Evolutionary conservation across 2,113 vertebrate genomes (phyloP).

Genomic region (Trematocara unimaculatum): DNA sequence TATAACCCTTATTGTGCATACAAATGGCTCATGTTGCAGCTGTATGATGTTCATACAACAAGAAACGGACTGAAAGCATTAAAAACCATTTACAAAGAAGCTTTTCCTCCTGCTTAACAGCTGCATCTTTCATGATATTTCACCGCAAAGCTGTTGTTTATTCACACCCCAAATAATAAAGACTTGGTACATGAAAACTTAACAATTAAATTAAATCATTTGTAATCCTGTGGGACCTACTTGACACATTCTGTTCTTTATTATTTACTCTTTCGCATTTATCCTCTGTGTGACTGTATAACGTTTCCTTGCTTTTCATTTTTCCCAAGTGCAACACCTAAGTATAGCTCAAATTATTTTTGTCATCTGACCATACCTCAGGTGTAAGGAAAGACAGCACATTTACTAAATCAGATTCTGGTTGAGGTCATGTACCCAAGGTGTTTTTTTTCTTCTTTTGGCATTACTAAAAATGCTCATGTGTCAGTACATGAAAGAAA

Average conservation of each 20-base stretch:
- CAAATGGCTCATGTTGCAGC: neutral
- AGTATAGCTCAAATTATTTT: neutral
- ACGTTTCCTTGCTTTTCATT: neutral
- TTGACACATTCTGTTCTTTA: neutral
- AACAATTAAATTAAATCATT: neutral
- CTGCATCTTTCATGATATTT: neutral
- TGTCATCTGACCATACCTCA: neutral
- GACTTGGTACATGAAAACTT: neutral
- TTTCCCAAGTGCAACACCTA: neutral
- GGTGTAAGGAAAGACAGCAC: neutral
- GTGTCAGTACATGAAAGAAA: neutral
- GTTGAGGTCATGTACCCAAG: neutral
- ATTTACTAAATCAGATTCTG: neutral
- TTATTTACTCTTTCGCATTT: neutral
- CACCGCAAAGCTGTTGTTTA: neutral
- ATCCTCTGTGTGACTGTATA: neutral
- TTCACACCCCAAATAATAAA: neutral
- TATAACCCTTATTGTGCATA: neutral
- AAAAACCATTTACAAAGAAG: neutral
- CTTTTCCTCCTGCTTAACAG: neutral
- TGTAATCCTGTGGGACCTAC: neutral
- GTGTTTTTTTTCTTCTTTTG: neutral
- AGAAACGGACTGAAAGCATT: neutral
- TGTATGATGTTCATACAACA: neutral
- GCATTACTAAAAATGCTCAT: neutral